Percentiles rank a stretch among this genome's conserved stretches.
Conservation (phyloP, 2,797 vertebrate species). For the Potorous gilbertii region DNA sequence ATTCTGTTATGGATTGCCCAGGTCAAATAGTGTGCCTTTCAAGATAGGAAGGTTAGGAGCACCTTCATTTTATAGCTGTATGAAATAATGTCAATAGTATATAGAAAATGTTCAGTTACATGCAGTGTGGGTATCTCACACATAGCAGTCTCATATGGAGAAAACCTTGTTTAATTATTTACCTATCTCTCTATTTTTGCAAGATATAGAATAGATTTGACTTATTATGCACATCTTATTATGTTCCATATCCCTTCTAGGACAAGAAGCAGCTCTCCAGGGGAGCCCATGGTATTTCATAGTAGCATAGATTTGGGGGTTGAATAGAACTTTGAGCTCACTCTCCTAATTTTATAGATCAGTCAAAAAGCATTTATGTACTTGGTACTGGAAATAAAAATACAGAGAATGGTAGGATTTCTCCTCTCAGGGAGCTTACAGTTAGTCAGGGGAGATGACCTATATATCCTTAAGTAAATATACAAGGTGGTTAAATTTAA, state of each 20-base stretch:
- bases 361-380: background rate
- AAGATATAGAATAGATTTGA: background rate
- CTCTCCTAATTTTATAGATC: background rate
- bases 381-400: background rate
- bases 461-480: background rate
- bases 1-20: background rate
- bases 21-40: background rate
- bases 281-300: background rate
- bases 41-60: background rate
- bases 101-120: background rate
- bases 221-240: background rate
- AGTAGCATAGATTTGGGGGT: background rate
- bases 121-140: background rate
- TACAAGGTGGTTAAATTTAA: background rate
- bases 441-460: background rate
- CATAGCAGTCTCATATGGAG: background rate
- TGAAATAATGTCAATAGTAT: background rate
- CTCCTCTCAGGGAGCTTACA: background rate
- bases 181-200: background rate
- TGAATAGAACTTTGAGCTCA: background rate
- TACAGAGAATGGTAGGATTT: background rate
- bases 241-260: background rate
- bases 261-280: background rate
- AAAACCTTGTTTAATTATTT: conserved; percentile 1
- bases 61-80: background rate